Evolutionary conservation across 2,888 invertebrate genomes (phyloP).

Genomic region (Cepaea hortensis): DNA sequence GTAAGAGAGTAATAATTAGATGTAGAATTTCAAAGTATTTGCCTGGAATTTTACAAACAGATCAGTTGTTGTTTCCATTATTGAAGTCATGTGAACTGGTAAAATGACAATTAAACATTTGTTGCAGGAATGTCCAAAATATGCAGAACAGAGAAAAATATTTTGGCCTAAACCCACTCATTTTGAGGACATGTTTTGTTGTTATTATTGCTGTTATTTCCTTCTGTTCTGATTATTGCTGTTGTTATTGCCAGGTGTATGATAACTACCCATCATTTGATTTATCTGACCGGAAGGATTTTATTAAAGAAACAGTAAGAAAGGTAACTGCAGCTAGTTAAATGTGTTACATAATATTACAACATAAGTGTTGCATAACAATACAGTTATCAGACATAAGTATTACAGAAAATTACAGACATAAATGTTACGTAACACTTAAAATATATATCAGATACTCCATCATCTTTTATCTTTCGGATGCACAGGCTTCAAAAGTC

Average conservation of each 20-base stretch:
- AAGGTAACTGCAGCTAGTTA: conserved; percentile 81
- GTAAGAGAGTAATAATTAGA: too few species aligned
- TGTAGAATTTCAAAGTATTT: too few species aligned
- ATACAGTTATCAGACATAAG: too few species aligned
- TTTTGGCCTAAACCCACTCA: too few species aligned
- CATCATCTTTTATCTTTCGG: neutral
- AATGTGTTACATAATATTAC: neutral
- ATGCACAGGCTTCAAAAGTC: neutral
- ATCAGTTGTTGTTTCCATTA: too few species aligned
- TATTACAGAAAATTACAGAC: neutral
- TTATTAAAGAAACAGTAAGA: conserved; percentile 92
- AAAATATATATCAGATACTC: neutral
- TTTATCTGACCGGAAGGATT: conserved; percentile 90
- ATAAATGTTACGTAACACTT: neutral
- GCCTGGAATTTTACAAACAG: too few species aligned
- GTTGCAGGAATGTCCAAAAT: too few species aligned
- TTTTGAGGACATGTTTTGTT: too few species aligned
- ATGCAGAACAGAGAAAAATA: too few species aligned
- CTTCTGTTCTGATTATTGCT: neutral
- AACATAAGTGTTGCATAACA: too few species aligned
- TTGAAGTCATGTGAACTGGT: too few species aligned
- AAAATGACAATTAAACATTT: too few species aligned
- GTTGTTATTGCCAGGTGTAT: conserved; percentile 80
- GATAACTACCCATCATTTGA: conserved; percentile 91
- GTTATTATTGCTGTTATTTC: neutral